Evolutionary conservation across 2,113 vertebrate species (phyloP), one percentile per base, ranked within the genome.

Genomic region (Bubo blakistoni): DNA sequence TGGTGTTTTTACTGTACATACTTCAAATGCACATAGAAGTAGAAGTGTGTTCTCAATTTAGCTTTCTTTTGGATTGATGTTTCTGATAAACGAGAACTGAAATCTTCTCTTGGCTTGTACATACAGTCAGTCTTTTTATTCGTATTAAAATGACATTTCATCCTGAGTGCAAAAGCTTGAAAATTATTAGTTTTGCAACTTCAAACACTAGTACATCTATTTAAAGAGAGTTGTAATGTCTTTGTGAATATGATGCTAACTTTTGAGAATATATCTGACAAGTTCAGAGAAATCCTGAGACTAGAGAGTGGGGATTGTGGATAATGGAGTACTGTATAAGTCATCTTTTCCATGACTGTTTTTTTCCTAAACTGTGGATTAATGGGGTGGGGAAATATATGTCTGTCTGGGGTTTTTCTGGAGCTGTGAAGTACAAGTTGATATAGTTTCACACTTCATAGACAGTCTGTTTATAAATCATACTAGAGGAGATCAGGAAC

Each of bases 91-190:
- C 2, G 40, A 98, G 92, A 97, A 97, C 96, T 98, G 96, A 98
- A 97, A 97, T 93, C 88, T 97, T 97, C 94, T n/a, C 95, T 97
- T 97, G 93, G 86, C 96, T 97, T 98, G 98, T 98, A 98, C 90
- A 98, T 98, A 97, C 91, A 98, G 97, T 97, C 96, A 98, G 93
- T 97, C 94, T 92, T 98, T 94, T 94, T 98, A 95, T 98, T 98
- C 92, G 55, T 98, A 98, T 97, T 98, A 98, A 98, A 98, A 96
- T 97, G 96, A 98, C 95, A 97, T 96, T 96, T 98, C 98, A 98
- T 98, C 97, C 96, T 91, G 89, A 97, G 96, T 98, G 97, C 97
- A 96, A 92, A 97, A 98, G 95, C 97, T 98, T 98, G 96, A 97
- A 96, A 96, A 95, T 97, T 91, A 92, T 96, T 98, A 98, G 98